Conservation (phyloP, 2,888 invertebrate species). For the Sminthurides aquaticus region DNA sequence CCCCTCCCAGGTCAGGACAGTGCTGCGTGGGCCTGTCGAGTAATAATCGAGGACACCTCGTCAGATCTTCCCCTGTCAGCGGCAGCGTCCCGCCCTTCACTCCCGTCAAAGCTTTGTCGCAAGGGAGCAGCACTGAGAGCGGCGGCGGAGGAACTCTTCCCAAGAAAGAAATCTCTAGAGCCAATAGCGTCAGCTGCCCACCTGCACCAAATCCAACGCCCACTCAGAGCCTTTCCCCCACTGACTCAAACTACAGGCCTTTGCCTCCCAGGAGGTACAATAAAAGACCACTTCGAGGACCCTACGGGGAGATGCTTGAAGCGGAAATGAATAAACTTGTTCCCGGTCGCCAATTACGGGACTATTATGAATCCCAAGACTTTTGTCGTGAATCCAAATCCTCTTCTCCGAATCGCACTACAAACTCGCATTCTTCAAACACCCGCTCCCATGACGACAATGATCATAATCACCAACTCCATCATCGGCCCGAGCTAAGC, state of each 20-base stretch:
- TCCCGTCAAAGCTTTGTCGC: conserved; percentile 2
- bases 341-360: conserved; percentile 20
- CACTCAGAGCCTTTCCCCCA: conserved; percentile 16
- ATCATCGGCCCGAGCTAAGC: conserved; percentile 11
- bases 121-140: background rate
- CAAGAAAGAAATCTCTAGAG: conserved; percentile 29
- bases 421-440: background rate
- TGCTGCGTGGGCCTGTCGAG: background rate
- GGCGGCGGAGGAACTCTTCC: background rate
- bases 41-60: conserved; percentile 6
- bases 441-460: background rate
- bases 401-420: conserved; percentile 37
- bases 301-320: conserved; percentile 71
- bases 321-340: conserved; percentile 57
- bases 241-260: conserved; percentile 13
- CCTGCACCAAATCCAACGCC: background rate
- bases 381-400: conserved; percentile 41
- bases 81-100: conserved; percentile 24
- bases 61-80: conserved; percentile 14
- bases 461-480: background rate
- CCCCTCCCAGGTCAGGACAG: background rate
- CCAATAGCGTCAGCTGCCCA: conserved; percentile 28
- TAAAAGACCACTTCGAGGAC: conserved; percentile 66
- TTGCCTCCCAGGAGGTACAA: conserved; percentile 55
- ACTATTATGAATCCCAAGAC: conserved; percentile 32